Conservation (phyloP, 1,140 invertebrate genomes). For the Phymorhynchus buccinoides region DNA sequence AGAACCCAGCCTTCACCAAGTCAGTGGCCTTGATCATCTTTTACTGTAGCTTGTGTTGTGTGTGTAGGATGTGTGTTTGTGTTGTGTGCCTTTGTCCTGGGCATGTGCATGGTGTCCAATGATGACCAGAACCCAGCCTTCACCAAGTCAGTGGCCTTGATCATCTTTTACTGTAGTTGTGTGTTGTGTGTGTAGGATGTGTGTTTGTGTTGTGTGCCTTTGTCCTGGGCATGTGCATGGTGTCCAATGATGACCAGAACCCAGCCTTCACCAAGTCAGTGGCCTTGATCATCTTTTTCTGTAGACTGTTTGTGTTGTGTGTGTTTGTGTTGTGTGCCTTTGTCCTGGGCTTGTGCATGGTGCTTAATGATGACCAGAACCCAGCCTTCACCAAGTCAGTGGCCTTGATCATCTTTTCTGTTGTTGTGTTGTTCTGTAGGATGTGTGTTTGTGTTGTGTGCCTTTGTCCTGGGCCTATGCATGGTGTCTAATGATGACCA, state of each 20-base stretch:
- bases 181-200: not conserved
- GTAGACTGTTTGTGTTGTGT: no score
- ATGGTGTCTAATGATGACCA: constrained; percentile 93
- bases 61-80: constrained; percentile 4
- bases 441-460: constrained; percentile 80
- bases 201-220: constrained; percentile 87
- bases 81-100: constrained; percentile 76
- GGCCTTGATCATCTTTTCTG: no score
- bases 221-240: constrained; percentile 91
- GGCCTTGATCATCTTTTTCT: not conserved
- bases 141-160: constrained; percentile 76
- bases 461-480: constrained; percentile 87
- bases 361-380: constrained; percentile 92
- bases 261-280: constrained; percentile 81
- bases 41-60: not conserved
- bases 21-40: constrained; percentile 51
- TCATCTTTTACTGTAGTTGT: not conserved
- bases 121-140: constrained; percentile 88
- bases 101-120: constrained; percentile 93
- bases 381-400: constrained; percentile 81
- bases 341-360: constrained; percentile 88
- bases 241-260: constrained; percentile 92
- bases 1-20: constrained; percentile 83
- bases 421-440: no score
- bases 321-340: constrained; percentile 45